These are phyloP conservation scores for Eidolon dupreanum DNA, from an alignment of 2,797 vertebrate genomes.

Conservation along the genomic window DNA sequence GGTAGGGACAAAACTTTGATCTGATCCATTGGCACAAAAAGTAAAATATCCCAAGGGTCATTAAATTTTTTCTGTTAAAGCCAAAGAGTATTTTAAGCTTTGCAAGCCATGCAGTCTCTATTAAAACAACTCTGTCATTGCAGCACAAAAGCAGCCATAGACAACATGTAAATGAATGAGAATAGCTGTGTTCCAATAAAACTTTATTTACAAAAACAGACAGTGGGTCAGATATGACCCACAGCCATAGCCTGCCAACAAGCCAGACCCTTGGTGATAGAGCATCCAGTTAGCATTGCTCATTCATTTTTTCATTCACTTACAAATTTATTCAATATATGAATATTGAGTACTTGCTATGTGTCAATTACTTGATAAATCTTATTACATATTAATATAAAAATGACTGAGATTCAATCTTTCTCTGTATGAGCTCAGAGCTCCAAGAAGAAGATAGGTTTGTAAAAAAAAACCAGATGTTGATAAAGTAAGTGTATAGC, in stretches of 20 bases:
- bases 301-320: neutral
- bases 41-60: neutral
- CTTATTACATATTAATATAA: neutral
- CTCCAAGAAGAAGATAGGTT: neutral
- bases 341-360: neutral
- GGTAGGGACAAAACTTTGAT: neutral
- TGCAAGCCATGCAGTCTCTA: neutral
- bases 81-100: neutral
- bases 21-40: neutral
- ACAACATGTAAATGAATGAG: neutral
- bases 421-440: neutral
- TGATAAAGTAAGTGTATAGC: neutral
- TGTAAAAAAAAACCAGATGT: neutral
- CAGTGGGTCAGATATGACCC: neutral
- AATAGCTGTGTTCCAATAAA: neutral
- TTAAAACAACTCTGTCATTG: neutral
- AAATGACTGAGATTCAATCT: neutral
- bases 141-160: neutral
- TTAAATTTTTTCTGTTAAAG: neutral
- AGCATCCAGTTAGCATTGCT: neutral
- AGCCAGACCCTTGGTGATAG: neutral
- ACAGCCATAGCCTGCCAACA: neutral
- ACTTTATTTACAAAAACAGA: neutral
- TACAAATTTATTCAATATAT: neutral
- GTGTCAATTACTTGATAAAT: neutral